A percentile compares a stretch with the other conserved stretches of the same genome.
These are phyloP conservation scores for Notodonta dromedarius DNA, from an alignment of 2,888 invertebrate species.

Conservation along the genomic window DNA sequence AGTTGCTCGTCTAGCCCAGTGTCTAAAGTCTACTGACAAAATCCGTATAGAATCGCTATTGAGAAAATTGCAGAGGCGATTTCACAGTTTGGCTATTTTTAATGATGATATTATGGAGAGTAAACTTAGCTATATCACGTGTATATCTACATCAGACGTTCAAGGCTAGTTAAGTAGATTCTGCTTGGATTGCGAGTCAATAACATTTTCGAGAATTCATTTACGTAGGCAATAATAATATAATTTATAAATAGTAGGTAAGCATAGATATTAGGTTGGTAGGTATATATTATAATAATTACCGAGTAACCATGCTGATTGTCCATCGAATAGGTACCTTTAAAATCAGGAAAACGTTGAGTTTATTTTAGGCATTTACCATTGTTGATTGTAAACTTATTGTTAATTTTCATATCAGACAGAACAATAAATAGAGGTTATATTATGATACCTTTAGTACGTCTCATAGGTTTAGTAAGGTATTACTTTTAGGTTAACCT, in stretches of 20 bases:
- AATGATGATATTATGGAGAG: slow-evolving; percentile 66
- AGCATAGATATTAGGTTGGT: neutral
- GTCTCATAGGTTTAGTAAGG: too few species aligned
- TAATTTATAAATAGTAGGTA: neutral
- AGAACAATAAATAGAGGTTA: too few species aligned
- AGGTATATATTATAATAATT: neutral
- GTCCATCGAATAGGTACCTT: too few species aligned
- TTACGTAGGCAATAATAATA: neutral
- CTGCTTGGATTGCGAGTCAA: slow-evolving; percentile 10
- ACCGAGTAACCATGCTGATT: neutral
- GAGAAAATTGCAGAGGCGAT: slow-evolving; percentile 49
- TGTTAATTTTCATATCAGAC: neutral
- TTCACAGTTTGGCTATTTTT: slow-evolving; percentile 64
- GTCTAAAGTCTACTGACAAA: slow-evolving; percentile 31
- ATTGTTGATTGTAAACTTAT: neutral
- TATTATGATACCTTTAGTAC: too few species aligned
- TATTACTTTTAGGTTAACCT: too few species aligned
- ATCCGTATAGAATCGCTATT: slow-evolving; percentile 43
- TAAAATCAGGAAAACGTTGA: neutral
- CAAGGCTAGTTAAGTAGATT: slow-evolving; percentile 47
- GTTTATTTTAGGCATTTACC: neutral
- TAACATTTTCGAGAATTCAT: neutral
- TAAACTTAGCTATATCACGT: slow-evolving; percentile 47
- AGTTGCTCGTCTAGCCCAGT: slow-evolving; percentile 10
- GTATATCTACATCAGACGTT: slow-evolving; percentile 52